phyloP scores from a whole-genome alignment of 2,113 vertebrate species.

The Pholis gunnellus region DNA sequence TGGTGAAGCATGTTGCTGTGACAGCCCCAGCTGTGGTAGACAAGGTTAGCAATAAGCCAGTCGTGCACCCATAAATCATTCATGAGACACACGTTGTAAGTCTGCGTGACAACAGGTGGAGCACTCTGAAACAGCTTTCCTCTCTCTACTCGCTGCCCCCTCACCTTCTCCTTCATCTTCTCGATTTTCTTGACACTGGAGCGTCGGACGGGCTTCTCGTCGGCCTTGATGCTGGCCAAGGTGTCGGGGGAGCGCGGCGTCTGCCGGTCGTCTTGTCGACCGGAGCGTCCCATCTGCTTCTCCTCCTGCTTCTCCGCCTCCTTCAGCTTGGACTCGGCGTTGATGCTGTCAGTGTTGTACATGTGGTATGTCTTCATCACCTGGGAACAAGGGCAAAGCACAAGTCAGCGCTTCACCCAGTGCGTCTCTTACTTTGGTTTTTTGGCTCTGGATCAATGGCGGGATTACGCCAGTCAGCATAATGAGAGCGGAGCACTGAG shows the following conservation, averaged over 20 bases:
- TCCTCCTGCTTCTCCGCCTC: conserved; percentile 99
- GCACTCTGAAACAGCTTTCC: conserved; percentile 24
- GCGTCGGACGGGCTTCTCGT: conserved; percentile 94
- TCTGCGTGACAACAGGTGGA: conserved; percentile 63
- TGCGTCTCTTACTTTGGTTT: not conserved
- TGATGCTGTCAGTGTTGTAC: conserved; percentile 98
- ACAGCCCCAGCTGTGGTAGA: conserved; percentile 55
- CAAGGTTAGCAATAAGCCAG: conserved; percentile 63
- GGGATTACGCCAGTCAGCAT: conserved; percentile 8
- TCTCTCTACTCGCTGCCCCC: not conserved
- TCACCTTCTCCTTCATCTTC: conserved; percentile 99
- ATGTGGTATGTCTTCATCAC: conserved; percentile 99
- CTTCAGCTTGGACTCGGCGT: conserved; percentile 98
- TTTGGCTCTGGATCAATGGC: conserved; percentile 1
- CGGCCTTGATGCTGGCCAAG: conserved; percentile 88
- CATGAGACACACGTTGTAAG: conserved; percentile 42
- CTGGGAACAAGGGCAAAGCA: conserved; percentile 75
- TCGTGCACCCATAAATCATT: conserved; percentile 58
- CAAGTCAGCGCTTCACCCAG: not conserved
- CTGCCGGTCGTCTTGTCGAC: conserved; percentile 93
- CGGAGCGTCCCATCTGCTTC: conserved; percentile 96
- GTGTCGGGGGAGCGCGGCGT: conserved; percentile 95
- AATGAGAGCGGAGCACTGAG: not conserved
- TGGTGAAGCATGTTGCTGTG: conserved; percentile 45
- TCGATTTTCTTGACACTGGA: conserved; percentile 99